phyloP scores from a whole-genome alignment of 2,113 vertebrate genomes.

The Microcebus tavaratra region DNA sequence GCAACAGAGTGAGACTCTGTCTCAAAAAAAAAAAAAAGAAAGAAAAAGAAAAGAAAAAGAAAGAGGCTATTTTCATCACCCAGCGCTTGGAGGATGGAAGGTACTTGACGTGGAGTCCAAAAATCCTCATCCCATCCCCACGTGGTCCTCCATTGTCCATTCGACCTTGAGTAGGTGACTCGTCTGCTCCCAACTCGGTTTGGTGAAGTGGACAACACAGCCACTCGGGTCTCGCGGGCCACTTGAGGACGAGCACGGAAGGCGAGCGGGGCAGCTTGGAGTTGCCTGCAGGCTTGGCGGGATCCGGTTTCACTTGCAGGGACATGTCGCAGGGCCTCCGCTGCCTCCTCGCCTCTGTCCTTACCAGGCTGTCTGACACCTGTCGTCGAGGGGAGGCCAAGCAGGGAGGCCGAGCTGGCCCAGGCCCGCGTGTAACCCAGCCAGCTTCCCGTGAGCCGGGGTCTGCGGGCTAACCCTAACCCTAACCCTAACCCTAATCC shows the following conservation, averaged over 20 bases:
- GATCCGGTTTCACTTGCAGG: fast-evolving
- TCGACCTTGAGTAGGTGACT: neutral
- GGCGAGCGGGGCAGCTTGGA: fast-evolving
- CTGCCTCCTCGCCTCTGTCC: neutral
- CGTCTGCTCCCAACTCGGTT: neutral
- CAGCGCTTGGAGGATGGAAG: neutral
- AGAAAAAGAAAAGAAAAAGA: too few species aligned
- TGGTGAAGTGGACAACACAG: fast-evolving
- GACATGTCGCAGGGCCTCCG: neutral
- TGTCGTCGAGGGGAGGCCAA: neutral
- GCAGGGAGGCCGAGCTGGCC: too few species aligned
- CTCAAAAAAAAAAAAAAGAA: too few species aligned
- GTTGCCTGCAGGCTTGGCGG: fast-evolving
- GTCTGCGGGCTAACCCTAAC: neutral
- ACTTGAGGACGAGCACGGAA: fast-evolving
- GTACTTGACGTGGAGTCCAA: neutral
- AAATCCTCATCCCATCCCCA: neutral
- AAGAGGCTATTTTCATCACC: neutral
- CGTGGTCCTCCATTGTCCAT: neutral
- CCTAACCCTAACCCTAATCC: too few species aligned
- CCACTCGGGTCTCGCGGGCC: fast-evolving
- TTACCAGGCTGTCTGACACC: neutral
- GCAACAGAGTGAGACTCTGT: too few species aligned
- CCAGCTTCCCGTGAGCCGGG: neutral
- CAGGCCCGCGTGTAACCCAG: fast-evolving